Conservation (phyloP, 2,888 invertebrate genomes). For the Dynastes hyllus region DNA sequence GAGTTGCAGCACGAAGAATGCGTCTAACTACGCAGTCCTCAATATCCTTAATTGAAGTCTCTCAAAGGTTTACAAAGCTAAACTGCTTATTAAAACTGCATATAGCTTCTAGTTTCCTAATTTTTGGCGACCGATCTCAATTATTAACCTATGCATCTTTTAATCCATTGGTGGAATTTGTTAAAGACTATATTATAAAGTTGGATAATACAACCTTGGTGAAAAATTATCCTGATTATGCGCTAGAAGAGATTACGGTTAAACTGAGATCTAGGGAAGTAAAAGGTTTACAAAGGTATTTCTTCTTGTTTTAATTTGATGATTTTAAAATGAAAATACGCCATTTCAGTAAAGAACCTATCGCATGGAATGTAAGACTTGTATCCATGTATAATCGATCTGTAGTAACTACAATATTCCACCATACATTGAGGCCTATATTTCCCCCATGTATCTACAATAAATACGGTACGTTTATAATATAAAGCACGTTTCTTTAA, state of each 20-base stretch:
- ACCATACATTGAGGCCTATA: slow-evolving; percentile 72
- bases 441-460: slow-evolving; percentile 71
- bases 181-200: slow-evolving; percentile 18
- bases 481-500: not conserved
- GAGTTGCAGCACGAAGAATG: slow-evolving; percentile 5
- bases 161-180: slow-evolving; percentile 18
- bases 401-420: slow-evolving; percentile 58
- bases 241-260: slow-evolving; percentile 42
- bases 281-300: slow-evolving; percentile 44
- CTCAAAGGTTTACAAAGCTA: slow-evolving; percentile 20
- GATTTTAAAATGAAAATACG: not conserved
- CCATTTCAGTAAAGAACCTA: slow-evolving; percentile 49
- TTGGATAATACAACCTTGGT: not conserved
- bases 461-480: slow-evolving; percentile 56
- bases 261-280: slow-evolving; percentile 40
- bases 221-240: slow-evolving; percentile 7
- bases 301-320: not conserved
- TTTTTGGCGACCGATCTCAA: slow-evolving; percentile 9
- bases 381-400: slow-evolving; percentile 49
- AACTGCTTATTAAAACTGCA: slow-evolving; percentile 40
- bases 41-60: slow-evolving; percentile 7
- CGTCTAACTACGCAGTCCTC: slow-evolving; percentile 11
- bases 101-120: slow-evolving; percentile 29
- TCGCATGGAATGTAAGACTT: slow-evolving; percentile 51
- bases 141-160: slow-evolving; percentile 10